Evolutionary conservation across 2,888 invertebrate genomes (phyloP).

Genomic region (Parasteatoda lunata): DNA sequence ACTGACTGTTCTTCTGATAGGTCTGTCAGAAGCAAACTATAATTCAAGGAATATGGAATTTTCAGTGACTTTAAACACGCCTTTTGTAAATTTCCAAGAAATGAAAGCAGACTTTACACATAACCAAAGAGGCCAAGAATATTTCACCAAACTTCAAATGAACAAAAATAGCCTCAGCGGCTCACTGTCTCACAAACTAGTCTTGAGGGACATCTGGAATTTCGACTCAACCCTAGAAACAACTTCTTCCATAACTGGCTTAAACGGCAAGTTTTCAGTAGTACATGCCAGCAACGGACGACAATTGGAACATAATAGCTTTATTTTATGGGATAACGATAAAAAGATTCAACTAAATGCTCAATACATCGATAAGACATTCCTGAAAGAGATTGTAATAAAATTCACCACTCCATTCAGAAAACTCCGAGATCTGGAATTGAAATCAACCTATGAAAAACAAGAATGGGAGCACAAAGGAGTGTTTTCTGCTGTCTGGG

Average conservation of each 20-base stretch:
- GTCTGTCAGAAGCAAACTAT: slow-evolving; percentile 22
- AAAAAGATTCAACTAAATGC: slow-evolving; percentile 44
- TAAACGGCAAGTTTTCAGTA: slow-evolving; percentile 38
- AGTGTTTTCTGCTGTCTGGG: slow-evolving; percentile 27
- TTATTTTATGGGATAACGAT: slow-evolving; percentile 38
- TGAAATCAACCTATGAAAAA: slow-evolving; percentile 46
- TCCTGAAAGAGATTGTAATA: slow-evolving; percentile 30
- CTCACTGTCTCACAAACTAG: slow-evolving; percentile 38
- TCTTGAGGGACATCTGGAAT: slow-evolving; percentile 26
- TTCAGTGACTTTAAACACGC: slow-evolving; percentile 37
- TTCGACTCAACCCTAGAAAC: slow-evolving; percentile 47
- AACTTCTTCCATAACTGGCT: slow-evolving; percentile 9
- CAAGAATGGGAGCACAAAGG: slow-evolving; percentile 42
- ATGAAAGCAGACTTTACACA: slow-evolving; percentile 43
- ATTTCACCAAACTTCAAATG: slow-evolving; percentile 33
- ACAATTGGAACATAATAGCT: slow-evolving; percentile 42
- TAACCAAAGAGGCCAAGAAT: slow-evolving; percentile 36
- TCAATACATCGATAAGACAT: slow-evolving; percentile 29
- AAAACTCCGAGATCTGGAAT: slow-evolving; percentile 31
- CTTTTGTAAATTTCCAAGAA: slow-evolving; percentile 53
- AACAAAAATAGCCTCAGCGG: slow-evolving; percentile 42
- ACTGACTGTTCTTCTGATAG: slow-evolving; percentile 38
- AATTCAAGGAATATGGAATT: slow-evolving; percentile 39
- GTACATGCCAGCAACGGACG: slow-evolving; percentile 27
- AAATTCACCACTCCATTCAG: slow-evolving; percentile 58